These are phyloP conservation scores for Malacoraja senta DNA, from an alignment of 2,797 vertebrate genomes.

Conservation along the genomic window DNA sequence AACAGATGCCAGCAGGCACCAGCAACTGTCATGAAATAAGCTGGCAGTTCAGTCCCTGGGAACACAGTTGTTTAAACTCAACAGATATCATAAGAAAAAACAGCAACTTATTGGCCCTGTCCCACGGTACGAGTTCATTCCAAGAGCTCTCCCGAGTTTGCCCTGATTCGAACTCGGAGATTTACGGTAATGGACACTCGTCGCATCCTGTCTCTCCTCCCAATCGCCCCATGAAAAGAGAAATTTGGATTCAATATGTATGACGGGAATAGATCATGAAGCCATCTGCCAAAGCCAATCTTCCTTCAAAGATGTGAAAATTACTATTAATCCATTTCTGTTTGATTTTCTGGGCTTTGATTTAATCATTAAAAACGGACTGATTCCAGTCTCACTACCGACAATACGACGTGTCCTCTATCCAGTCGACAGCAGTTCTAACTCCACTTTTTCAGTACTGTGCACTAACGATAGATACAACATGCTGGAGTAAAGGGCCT, in stretches of 20 bases:
- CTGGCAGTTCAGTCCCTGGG: neutral
- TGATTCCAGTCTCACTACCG: neutral
- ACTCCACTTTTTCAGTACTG: neutral
- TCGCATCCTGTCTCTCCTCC: neutral
- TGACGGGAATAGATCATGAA: neutral
- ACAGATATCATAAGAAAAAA: no score
- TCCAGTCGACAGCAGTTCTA: neutral
- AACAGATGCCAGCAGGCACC: neutral
- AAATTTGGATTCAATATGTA: neutral
- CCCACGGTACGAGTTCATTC: no score
- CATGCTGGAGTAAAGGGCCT: no score
- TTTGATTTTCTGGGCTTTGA: slow-evolving; percentile 11
- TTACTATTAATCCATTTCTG: neutral
- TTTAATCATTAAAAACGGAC: neutral
- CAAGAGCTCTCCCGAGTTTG: no score
- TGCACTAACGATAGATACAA: no score
- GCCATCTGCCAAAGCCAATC: neutral
- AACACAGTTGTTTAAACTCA: neutral
- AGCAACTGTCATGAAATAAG: neutral
- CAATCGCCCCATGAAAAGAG: neutral
- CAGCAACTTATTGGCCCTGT: no score
- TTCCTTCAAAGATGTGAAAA: neutral
- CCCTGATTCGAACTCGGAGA: no score
- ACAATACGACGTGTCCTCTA: neutral
- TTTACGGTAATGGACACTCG: no score